A percentile compares a stretch with the other conserved stretches of the same genome.
These are phyloP conservation scores for Sterna hirundo DNA, from an alignment of 2,113 vertebrate species.

Conservation along the genomic window DNA sequence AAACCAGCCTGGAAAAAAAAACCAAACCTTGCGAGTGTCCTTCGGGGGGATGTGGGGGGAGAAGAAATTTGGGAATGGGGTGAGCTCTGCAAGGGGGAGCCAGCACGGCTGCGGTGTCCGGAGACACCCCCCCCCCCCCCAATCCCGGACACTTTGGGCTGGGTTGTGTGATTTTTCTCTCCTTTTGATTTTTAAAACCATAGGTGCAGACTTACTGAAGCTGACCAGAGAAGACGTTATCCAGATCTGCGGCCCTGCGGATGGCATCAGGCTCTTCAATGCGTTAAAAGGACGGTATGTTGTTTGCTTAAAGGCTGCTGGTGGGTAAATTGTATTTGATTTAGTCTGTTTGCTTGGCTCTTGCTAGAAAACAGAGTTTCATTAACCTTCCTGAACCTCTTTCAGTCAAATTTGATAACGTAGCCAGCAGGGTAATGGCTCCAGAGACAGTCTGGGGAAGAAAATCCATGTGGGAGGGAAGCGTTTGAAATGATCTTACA, in stretches of 20 bases:
- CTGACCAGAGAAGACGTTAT: constrained; percentile 96
- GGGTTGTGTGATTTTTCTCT: background rate
- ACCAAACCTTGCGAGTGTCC: background rate
- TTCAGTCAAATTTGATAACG: background rate
- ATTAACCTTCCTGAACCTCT: background rate
- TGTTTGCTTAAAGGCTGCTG: background rate
- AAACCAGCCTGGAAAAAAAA: background rate
- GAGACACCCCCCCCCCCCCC: no score
- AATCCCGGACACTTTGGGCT: fast-evolving
- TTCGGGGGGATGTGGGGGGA: background rate
- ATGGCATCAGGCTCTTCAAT: constrained; percentile 96
- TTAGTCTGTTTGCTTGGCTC: background rate
- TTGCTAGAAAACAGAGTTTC: background rate
- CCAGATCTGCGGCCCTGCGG: constrained; percentile 98
- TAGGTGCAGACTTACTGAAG: constrained; percentile 93
- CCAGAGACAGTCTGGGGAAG: background rate
- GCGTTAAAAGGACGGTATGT: constrained; percentile 91
- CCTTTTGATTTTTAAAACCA: background rate
- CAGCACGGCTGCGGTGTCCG: fast-evolving
- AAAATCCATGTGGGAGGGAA: background rate
- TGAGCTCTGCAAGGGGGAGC: background rate
- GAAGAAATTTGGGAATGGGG: background rate
- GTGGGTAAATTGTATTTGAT: background rate
- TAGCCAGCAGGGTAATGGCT: background rate
- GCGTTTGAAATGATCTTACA: background rate